These are phyloP conservation scores for Pseudorasbora parva DNA, from an alignment of 2,113 vertebrate species.

Conservation along the genomic window DNA sequence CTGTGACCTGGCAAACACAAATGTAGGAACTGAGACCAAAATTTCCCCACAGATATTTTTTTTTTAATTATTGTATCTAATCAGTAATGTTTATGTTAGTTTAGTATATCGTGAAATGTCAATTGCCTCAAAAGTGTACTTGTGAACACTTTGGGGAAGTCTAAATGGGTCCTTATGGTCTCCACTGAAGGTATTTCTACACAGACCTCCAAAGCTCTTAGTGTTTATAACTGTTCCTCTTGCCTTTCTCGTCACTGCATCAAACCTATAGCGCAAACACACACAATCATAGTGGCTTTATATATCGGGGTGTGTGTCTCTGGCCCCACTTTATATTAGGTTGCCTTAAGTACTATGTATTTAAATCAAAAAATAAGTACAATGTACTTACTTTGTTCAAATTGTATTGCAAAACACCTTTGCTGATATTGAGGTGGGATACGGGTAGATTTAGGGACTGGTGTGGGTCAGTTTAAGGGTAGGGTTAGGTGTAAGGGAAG, in stretches of 20 bases:
- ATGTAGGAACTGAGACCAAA: background rate
- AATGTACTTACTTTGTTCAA: too few relatives aligned
- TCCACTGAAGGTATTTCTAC: conserved; percentile 85
- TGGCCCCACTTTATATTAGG: too few relatives aligned
- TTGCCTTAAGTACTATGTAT: too few relatives aligned
- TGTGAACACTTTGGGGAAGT: conserved; percentile 84
- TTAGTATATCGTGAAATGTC: background rate
- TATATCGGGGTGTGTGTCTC: background rate
- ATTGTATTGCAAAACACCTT: too few relatives aligned
- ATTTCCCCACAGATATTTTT: background rate
- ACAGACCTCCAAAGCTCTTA: conserved; percentile 88
- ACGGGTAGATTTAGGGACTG: too few relatives aligned
- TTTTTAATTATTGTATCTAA: background rate
- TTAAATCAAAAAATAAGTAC: too few relatives aligned
- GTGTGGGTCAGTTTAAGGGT: too few relatives aligned
- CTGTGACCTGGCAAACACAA: conserved; percentile 77
- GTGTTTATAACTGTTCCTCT: conserved; percentile 85
- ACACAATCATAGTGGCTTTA: background rate
- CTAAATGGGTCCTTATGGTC: conserved; percentile 79
- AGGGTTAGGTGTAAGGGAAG: too few relatives aligned
- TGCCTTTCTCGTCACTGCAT: conserved; percentile 76
- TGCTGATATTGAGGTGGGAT: too few relatives aligned
- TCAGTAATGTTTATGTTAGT: background rate
- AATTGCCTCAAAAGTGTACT: conserved; percentile 87
- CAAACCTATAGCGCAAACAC: conserved; percentile 72